A percentile compares a stretch with the other conserved stretches of the same genome.
These are phyloP conservation scores for Lasioglossum zephyrum DNA, from an alignment of 2,888 invertebrate species.

Conservation along the genomic window DNA sequence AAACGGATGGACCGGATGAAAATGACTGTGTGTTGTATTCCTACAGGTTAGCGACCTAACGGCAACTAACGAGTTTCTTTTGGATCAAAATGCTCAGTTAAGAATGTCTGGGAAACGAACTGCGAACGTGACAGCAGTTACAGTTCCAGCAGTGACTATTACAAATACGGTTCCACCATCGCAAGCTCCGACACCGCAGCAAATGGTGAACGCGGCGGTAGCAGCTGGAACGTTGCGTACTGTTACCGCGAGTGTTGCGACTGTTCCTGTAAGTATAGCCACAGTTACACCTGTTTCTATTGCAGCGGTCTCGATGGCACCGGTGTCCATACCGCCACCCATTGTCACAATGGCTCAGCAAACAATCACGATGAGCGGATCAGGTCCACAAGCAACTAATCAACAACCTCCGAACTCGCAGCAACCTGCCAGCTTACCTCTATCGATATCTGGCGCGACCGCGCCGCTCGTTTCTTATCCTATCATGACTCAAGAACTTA, in stretches of 20 bases:
- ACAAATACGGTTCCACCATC: conserved; percentile 86
- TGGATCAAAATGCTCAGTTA: conserved; percentile 91
- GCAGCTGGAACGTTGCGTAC: conserved; percentile 85
- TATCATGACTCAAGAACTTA: conserved; percentile 87
- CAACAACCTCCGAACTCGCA: conserved; percentile 84
- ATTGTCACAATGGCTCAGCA: conserved; percentile 87
- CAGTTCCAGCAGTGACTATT: conserved; percentile 87
- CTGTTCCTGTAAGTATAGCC: conserved; percentile 87
- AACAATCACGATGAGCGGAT: conserved; percentile 82
- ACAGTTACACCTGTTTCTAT: conserved; percentile 87
- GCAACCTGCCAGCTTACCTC: conserved; percentile 83
- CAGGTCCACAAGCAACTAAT: conserved; percentile 81
- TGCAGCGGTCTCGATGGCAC: conserved; percentile 86
- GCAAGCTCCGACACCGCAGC: conserved; percentile 85
- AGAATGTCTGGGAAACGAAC: conserved; percentile 87
- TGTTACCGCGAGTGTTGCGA: conserved; percentile 87
- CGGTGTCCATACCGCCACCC: conserved; percentile 86
- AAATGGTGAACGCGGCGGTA: conserved; percentile 84
- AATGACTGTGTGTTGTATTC: background rate
- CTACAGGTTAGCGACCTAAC: conserved; percentile 88
- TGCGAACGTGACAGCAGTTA: conserved; percentile 85
- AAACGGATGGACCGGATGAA: background rate
- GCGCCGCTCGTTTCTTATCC: conserved; percentile 89
- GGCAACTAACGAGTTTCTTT: conserved; percentile 91
- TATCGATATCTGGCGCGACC: conserved; percentile 87